Evolutionary conservation across 1,140 invertebrate genomes (phyloP).

Genomic region (Chrysomallon squamiferum): DNA sequence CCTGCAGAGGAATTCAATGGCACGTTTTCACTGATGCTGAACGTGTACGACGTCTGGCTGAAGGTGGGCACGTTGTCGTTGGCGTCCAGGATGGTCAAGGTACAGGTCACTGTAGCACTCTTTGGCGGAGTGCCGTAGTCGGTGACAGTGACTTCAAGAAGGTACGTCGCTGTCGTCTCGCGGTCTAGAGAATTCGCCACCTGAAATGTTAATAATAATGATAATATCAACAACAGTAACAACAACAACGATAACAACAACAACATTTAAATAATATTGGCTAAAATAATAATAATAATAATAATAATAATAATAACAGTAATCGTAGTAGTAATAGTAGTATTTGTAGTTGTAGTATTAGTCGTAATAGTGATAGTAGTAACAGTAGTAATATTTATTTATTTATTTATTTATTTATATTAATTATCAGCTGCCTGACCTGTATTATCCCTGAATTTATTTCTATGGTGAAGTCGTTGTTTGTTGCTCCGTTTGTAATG

Average conservation of each 20-base stretch:
- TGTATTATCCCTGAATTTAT: constrained; percentile 35
- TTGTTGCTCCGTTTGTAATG: constrained; percentile 33
- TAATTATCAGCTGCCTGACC: too few species aligned
- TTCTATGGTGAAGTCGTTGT: constrained; percentile 37
- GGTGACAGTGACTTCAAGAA: constrained; percentile 19
- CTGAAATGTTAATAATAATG: too few species aligned
- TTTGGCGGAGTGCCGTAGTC: constrained; percentile 30
- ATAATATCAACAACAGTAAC: too few species aligned
- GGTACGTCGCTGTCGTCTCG: constrained; percentile 25
- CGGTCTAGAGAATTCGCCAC: constrained; percentile 31
- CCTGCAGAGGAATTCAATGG: constrained; percentile 15
- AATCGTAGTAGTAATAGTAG: too few species aligned
- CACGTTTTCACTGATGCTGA: constrained; percentile 17
- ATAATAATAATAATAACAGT: too few species aligned
- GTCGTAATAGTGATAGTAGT: too few species aligned
- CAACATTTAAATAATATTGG: too few species aligned
- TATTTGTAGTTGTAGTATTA: too few species aligned
- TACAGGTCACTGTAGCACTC: constrained; percentile 26
- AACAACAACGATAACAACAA: too few species aligned
- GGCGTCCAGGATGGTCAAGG: constrained; percentile 31
- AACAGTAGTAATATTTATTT: too few species aligned
- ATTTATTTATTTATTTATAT: too few species aligned
- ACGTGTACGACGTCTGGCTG: constrained; percentile 17
- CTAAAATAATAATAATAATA: too few species aligned
- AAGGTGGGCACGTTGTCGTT: constrained; percentile 48